These are phyloP conservation scores for Glandiceps talaboti DNA, from an alignment of 53 echinoderm and acorn worm species.

Conservation along the genomic window DNA sequence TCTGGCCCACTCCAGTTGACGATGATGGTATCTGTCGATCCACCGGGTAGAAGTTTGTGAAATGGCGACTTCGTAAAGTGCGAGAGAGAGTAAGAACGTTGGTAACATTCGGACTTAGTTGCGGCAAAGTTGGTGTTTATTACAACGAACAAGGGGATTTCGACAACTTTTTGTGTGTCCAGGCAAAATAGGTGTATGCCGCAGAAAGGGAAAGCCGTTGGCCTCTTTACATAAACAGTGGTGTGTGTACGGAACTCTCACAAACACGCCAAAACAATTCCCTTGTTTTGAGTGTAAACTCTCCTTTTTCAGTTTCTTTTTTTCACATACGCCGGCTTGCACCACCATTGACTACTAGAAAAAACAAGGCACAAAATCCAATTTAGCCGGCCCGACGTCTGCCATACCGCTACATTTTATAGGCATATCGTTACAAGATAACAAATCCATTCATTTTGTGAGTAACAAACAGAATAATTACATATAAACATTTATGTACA, in stretches of 20 bases:
- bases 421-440: no score
- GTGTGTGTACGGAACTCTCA: neutral
- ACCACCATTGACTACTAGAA: neutral
- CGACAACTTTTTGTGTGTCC: neutral
- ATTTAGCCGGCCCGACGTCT: neutral
- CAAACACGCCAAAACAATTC: neutral
- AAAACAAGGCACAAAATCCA: neutral
- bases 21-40: no score
- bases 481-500: no score
- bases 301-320: neutral
- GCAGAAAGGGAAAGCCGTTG: neutral
- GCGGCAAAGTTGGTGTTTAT: no score
- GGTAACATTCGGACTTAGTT: no score
- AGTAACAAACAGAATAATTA: no score
- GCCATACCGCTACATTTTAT: neutral
- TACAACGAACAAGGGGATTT: neutral
- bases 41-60: no score
- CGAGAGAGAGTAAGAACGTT: no score
- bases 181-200: neutral
- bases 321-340: neutral
- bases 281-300: neutral
- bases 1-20: neutral
- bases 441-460: no score
- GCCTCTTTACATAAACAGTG: neutral
- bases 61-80: no score